Evolutionary conservation across 2,113 vertebrate genomes (phyloP).

Genomic region (Stomatorhinus ivindoensis): DNA sequence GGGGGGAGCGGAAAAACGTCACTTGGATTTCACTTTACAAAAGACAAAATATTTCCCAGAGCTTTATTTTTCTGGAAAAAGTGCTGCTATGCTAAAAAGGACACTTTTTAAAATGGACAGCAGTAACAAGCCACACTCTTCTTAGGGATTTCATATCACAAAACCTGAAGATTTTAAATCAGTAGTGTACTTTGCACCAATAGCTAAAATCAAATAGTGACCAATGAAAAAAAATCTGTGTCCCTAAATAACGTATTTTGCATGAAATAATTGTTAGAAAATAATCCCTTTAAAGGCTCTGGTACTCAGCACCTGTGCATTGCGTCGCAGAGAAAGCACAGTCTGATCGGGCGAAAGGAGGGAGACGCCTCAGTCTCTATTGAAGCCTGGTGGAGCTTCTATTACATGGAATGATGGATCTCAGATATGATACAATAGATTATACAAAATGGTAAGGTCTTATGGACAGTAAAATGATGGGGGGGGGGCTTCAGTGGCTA

Average conservation of each 20-base stretch:
- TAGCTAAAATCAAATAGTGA: neutral
- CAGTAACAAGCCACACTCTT: neutral
- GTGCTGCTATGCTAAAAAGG: neutral
- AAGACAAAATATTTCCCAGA: neutral
- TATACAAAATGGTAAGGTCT: neutral
- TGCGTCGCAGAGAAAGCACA: neutral
- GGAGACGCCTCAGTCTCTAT: neutral
- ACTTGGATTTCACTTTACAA: neutral
- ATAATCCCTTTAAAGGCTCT: neutral
- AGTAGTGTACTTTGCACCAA: neutral
- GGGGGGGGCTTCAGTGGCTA: neutral
- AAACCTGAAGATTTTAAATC: neutral
- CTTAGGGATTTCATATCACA: neutral
- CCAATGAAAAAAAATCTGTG: neutral
- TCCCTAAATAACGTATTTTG: neutral
- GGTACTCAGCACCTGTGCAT: neutral
- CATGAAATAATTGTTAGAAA: neutral
- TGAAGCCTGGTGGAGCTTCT: neutral
- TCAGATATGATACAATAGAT: neutral
- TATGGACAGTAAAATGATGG: neutral
- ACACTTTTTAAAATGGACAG: neutral
- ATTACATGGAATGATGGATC: neutral
- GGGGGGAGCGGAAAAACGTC: neutral
- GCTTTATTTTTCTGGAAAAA: neutral
- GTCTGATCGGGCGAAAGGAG: neutral